Percentiles rank a stretch among this genome's conserved stretches.
These are phyloP conservation scores for Dryoscopus gambensis DNA, from an alignment of 2,113 vertebrate genomes.

Conservation along the genomic window DNA sequence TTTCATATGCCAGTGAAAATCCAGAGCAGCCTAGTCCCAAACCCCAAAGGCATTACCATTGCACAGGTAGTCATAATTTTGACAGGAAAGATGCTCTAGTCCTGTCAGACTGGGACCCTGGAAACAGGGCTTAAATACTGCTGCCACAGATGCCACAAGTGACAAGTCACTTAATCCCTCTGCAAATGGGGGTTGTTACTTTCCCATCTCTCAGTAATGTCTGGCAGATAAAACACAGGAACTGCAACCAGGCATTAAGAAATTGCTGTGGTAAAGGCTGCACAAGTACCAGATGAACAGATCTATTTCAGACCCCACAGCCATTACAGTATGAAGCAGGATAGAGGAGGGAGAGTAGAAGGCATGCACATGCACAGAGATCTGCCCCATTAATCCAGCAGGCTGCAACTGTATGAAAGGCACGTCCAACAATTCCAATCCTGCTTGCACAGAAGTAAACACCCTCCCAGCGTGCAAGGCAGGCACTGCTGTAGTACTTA, in stretches of 20 bases:
- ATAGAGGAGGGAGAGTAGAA: neutral
- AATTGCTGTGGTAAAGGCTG: neutral
- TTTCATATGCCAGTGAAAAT: neutral
- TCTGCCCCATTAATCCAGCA: slow-evolving; percentile 5
- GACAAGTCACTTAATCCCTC: neutral
- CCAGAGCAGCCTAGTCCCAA: neutral
- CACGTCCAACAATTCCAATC: neutral
- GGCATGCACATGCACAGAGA: neutral
- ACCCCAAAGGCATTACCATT: neutral
- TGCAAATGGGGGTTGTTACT: accelerated
- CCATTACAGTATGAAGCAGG: neutral
- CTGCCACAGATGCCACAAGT: neutral
- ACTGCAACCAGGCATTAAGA: neutral
- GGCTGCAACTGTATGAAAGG: slow-evolving; percentile 16
- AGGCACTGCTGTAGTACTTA: neutral
- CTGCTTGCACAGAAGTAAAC: neutral
- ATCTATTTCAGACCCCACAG: neutral
- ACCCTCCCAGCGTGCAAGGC: neutral
- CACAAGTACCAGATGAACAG: neutral
- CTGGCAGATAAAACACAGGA: neutral
- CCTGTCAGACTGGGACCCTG: neutral
- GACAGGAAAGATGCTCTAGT: neutral
- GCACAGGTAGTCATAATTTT: neutral
- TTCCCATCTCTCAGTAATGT: neutral
- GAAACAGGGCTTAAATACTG: neutral